These are phyloP conservation scores for Psilopsiagon aymara DNA, from an alignment of 2,113 vertebrate genomes.

Conservation along the genomic window DNA sequence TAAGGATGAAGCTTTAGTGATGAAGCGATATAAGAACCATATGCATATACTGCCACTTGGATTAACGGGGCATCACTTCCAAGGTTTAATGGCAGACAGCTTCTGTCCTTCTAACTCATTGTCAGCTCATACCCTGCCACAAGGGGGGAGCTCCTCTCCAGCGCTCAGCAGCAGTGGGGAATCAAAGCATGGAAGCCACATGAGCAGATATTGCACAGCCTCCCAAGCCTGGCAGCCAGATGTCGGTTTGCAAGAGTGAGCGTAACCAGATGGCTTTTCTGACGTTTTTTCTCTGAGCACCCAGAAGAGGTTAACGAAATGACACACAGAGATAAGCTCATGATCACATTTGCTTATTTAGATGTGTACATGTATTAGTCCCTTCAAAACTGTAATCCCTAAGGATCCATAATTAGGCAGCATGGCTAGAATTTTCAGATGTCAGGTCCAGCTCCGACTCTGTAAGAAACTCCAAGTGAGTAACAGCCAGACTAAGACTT, in stretches of 20 bases:
- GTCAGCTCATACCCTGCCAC: background rate
- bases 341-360: background rate
- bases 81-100: background rate
- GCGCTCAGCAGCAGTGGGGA: rapidly evolving
- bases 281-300: background rate
- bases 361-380: background rate
- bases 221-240: slow-evolving; percentile 30
- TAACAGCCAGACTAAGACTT: background rate
- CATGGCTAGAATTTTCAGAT: background rate
- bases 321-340: background rate
- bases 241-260: background rate
- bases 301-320: background rate
- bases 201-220: background rate
- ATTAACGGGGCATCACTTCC: background rate
- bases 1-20: background rate
- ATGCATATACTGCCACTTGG: background rate
- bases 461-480: background rate
- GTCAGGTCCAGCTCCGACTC: background rate
- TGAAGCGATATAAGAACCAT: background rate
- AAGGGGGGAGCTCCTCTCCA: background rate
- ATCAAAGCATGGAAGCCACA: slow-evolving; percentile 32
- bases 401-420: background rate
- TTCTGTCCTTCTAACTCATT: background rate
- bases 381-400: background rate
- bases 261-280: background rate